Evolutionary conservation across 2,888 invertebrate species (phyloP), one percentile per base, ranked within the genome.

Genomic region (Lepeophtheirus nordmannii): DNA sequence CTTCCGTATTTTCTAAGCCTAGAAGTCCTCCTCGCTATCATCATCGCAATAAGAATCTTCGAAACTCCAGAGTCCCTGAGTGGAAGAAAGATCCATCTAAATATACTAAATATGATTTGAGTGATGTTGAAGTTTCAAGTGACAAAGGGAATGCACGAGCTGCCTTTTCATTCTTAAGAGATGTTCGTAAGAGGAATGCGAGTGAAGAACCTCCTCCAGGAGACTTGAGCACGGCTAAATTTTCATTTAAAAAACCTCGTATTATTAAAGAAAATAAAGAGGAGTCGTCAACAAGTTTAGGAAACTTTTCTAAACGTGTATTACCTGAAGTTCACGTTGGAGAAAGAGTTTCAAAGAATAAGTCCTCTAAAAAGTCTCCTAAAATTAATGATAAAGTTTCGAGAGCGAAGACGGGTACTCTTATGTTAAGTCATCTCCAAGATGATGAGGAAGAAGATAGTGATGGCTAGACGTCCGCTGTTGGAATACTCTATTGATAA

Each of bases 21-120:
- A 30, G 7, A 30, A 30, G n/a, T 14, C n/a, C 53, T 53, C 53
- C 57, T 57, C 57, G 57, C 1, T 12, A 10, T 57, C 57, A 57
- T 57, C n/a, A 8, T 57, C 12, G 39, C 1, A 41, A 40, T 17
- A 38, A 38, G 1, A 41, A 62, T 40, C 40, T 40, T 17, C 30
- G 30, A 30, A 2, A 30, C 3, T 7, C 30, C 2, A 30, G 30
- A 30, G 30, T 30, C 30, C 30, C 30, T 30, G 3, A 2, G 30
- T 30, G 30, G 30, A 62, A 62, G 7, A 62, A 39, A 17, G 40
- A 62, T 23, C 62, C 62, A 20, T 38, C 38, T 62, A 62, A 62
- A 23, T 62, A n/a, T 20, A 39, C 39, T 2, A 62, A 62, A 23
- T 62, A 62, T 41, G n/a, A 22, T 38, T 38, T 62, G 9, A 38